Base-by-base conservation (phyloP, 2,888 invertebrate genomes). In the Cheilosia vernalis region DNA sequence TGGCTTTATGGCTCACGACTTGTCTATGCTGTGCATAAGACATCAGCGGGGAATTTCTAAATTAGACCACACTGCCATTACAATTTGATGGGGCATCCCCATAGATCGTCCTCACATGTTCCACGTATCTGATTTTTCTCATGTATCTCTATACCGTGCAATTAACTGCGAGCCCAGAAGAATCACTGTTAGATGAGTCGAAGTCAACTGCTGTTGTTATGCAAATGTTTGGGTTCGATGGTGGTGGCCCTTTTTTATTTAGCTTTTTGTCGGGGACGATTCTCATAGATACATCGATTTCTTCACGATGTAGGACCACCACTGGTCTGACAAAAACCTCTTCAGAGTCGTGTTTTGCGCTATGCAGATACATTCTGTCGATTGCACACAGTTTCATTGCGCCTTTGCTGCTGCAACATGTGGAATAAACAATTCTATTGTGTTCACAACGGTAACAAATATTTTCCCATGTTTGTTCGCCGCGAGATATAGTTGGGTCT, bases 1-100 rank as follows among this genome's bases (percentile, higher is more conserved):
- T 37, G 64, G 47, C 63, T 85, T 85, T 80, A 85, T 85, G 66
- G 64, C 84, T 85, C 84, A 85, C 84, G 84, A 85, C 66, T 66
- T 76, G 80, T 80, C 73, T 73, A 55, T 24, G 30, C 56, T 51
- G 37, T 37, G 13, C 13, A 37, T 37, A 13, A 55, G 78, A 83
- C 64, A 72, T n/a, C 21, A 19, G 37, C 4, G 13, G 30, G 42
- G 64, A 40, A 64, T 76, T 74, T 70, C 63, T 56, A 78, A 78
- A 78, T 70, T 70, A 70, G 78, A 78, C 78, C 63, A 61, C 66
- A 56, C 40, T 47, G 40, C 73, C 77, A 61, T 69, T 60, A 60
- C 51, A 33, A 69, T 17, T 55, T 51, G 15, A 30, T 24, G 69
- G 53, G 55, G n/a, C 33, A 53, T 47, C 69, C 66, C 30, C 67